Percentiles rank a stretch among this genome's conserved stretches.
Conservation (phyloP, 2,888 invertebrate species). For the Cheilosia impressa region DNA sequence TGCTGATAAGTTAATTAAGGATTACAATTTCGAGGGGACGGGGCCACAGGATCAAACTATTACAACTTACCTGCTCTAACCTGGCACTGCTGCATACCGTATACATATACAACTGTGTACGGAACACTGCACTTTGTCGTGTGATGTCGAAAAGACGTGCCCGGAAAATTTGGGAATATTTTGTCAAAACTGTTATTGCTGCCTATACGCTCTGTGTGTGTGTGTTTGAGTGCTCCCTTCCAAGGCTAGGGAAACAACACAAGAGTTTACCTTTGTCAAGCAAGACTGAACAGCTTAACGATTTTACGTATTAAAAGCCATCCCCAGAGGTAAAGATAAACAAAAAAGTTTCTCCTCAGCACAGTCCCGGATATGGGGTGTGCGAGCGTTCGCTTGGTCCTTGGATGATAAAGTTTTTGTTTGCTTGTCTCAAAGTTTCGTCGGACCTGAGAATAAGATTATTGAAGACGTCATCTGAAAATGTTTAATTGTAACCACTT, state of each 20-base stretch:
- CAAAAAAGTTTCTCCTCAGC: slow-evolving; percentile 60
- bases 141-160: slow-evolving; percentile 70
- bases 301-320: slow-evolving; percentile 72
- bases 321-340: slow-evolving; percentile 71
- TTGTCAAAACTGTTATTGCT: slow-evolving; percentile 59
- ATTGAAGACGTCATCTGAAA: slow-evolving; percentile 72
- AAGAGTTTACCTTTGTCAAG: slow-evolving; percentile 72
- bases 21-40: slow-evolving; percentile 76
- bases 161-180: slow-evolving; percentile 64
- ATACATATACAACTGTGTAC: background rate
- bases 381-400: slow-evolving; percentile 4
- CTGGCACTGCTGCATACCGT: background rate
- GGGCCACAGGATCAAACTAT: slow-evolving; percentile 54
- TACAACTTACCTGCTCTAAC: slow-evolving; percentile 37
- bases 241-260: slow-evolving; percentile 25
- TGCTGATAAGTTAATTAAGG: slow-evolving; percentile 78
- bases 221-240: slow-evolving; percentile 16
- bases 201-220: slow-evolving; percentile 4
- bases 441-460: slow-evolving; percentile 67
- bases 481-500: slow-evolving; percentile 73
- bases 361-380: background rate
- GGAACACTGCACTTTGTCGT: slow-evolving; percentile 60
- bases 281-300: slow-evolving; percentile 74
- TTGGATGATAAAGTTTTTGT: slow-evolving; percentile 65
- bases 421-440: slow-evolving; percentile 72